Conservation (phyloP, 2,113 vertebrate species). For the Trogon surrucura region DNA sequence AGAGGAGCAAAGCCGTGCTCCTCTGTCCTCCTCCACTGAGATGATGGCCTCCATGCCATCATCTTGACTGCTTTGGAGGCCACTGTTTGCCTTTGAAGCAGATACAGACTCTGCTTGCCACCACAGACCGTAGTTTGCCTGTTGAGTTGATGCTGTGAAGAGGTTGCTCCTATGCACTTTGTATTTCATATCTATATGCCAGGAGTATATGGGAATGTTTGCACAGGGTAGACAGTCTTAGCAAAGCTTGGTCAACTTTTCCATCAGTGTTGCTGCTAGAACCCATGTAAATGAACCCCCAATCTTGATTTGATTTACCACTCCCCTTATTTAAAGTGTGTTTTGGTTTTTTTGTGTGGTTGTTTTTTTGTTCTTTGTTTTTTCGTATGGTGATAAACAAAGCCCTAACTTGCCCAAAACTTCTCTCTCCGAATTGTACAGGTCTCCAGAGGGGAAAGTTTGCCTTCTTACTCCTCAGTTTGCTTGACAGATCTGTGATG, state of each 20-base stretch:
- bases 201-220: rapidly evolving
- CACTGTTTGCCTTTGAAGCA: neutral
- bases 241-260: neutral
- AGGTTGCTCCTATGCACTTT: neutral
- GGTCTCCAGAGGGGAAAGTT: neutral
- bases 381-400: neutral
- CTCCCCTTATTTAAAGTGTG: neutral
- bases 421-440: neutral
- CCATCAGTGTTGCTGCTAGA: neutral
- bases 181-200: neutral
- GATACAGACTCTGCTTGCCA: neutral
- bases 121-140: neutral
- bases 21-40: neutral
- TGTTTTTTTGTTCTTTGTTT: neutral
- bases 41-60: neutral
- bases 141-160: neutral
- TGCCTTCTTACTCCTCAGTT: neutral
- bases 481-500: neutral
- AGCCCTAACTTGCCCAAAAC: neutral
- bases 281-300: neutral
- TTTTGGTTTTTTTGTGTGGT: neutral
- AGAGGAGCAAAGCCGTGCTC: neutral
- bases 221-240: neutral
- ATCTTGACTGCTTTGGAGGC: neutral
- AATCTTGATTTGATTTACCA: neutral